A percentile compares a stretch with the other conserved stretches of the same genome.
phyloP scores from a whole-genome alignment of 1,140 invertebrate genomes.

The Camponotus vicinus region DNA sequence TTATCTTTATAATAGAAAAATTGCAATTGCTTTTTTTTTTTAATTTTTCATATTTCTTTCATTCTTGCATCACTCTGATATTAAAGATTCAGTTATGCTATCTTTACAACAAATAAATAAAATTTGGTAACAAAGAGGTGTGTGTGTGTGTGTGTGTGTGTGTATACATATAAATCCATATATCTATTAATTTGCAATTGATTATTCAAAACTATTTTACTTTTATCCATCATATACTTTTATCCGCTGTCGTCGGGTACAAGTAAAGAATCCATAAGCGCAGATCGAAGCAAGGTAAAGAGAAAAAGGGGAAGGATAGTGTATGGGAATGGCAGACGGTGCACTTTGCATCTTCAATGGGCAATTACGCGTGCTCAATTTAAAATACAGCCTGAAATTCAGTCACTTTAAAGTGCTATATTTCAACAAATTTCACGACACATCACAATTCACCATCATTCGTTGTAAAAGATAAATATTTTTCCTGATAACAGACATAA shows the following conservation, averaged over 20 bases:
- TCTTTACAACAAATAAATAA: constrained; percentile 3
- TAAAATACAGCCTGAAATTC: constrained; percentile 10
- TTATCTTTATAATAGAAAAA: background rate
- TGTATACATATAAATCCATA: background rate
- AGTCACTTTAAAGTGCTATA: constrained; percentile 42
- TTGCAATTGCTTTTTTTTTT: background rate
- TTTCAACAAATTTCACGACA: constrained; percentile 5
- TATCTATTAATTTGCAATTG: background rate
- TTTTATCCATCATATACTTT: constrained; percentile 38
- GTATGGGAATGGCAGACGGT: constrained; percentile 47
- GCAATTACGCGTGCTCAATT: constrained; percentile 48
- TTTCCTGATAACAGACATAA: background rate
- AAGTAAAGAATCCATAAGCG: constrained; percentile 11
- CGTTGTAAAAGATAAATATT: background rate
- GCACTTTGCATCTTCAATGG: constrained; percentile 53
- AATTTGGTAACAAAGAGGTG: background rate
- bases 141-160: no score
- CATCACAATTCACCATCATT: constrained; percentile 14
- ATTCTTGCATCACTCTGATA: background rate
- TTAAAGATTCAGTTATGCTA: background rate
- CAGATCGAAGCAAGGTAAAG: constrained; percentile 27
- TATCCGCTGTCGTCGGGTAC: constrained; percentile 16
- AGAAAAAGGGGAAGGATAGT: background rate
- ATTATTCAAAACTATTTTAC: constrained; percentile 6
- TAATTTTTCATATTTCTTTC: background rate